phyloP scores from a whole-genome alignment of 2,888 invertebrate species.

The Saturnia pavonia region DNA sequence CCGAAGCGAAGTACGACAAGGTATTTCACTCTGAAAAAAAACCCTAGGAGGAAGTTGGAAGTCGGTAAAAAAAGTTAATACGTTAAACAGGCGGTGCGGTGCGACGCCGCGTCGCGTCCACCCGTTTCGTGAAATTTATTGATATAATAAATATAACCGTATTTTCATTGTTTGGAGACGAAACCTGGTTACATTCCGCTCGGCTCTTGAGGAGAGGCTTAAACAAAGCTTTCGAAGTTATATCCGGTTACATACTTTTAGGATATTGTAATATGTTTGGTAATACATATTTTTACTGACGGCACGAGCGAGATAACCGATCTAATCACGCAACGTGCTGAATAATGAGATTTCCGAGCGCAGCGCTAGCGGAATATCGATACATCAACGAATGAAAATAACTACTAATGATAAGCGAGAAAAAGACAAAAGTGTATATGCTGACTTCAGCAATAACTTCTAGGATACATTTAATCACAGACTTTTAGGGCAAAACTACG shows the following conservation, averaged over 20 bases:
- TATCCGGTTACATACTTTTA: background rate
- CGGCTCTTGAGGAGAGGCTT: background rate
- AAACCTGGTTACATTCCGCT: constrained; percentile 8
- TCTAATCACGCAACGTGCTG: background rate
- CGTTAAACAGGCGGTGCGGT: constrained; percentile 1
- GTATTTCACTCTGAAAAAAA: background rate
- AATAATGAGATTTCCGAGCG: background rate
- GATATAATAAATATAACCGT: constrained; percentile 19
- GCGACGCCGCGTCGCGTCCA: background rate
- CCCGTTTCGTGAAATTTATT: constrained; percentile 19
- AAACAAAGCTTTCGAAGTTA: background rate
- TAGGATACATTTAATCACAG: no score
- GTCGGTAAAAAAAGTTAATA: constrained; percentile 14
- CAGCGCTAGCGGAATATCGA: background rate
- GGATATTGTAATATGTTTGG: background rate
- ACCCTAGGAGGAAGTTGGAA: background rate
- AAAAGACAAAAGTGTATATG: no score
- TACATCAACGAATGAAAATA: background rate
- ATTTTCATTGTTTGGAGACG: constrained; percentile 14
- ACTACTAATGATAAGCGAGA: background rate
- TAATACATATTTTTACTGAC: background rate
- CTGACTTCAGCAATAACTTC: no score
- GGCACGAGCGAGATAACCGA: background rate
- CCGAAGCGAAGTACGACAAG: background rate
- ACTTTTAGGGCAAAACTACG: no score